Percentiles rank a stretch among this genome's conserved stretches.
These are phyloP conservation scores for Neoascia interrupta DNA, from an alignment of 2,888 invertebrate species.

Conservation along the genomic window DNA sequence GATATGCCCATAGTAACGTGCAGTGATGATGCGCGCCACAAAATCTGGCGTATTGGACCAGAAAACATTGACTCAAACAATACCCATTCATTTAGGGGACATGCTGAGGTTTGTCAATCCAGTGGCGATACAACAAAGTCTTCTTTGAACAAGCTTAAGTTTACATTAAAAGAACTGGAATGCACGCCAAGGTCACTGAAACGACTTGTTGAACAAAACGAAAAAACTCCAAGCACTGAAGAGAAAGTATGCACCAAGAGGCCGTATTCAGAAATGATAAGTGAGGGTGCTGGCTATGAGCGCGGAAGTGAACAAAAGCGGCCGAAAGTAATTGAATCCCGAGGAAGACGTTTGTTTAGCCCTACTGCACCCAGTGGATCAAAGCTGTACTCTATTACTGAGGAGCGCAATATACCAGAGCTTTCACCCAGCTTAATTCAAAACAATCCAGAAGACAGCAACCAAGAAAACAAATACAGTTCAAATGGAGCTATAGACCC, in stretches of 20 bases:
- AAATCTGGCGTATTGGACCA: slow-evolving; percentile 86
- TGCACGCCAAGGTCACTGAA: slow-evolving; percentile 81
- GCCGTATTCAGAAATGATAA: slow-evolving; percentile 76
- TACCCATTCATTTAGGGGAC: slow-evolving; percentile 79
- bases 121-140: slow-evolving; percentile 69
- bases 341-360: slow-evolving; percentile 80
- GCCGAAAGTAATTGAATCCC: slow-evolving; percentile 75
- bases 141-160: slow-evolving; percentile 71
- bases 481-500: background rate
- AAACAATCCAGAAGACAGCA: slow-evolving; percentile 71
- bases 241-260: slow-evolving; percentile 76
- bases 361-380: slow-evolving; percentile 72
- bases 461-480: slow-evolving; percentile 72
- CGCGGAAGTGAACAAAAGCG: slow-evolving; percentile 77
- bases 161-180: slow-evolving; percentile 77
- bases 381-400: slow-evolving; percentile 43
- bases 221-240: slow-evolving; percentile 75
- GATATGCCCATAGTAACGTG: slow-evolving; percentile 87
- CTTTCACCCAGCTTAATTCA: slow-evolving; percentile 20
- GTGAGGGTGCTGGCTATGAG: slow-evolving; percentile 71
- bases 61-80: slow-evolving; percentile 79
- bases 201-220: slow-evolving; percentile 78
- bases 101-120: slow-evolving; percentile 79
- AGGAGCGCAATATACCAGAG: slow-evolving; percentile 2
- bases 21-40: slow-evolving; percentile 90